Conservation (phyloP, 2,113 vertebrate genomes). For the Lampris incognitus region DNA sequence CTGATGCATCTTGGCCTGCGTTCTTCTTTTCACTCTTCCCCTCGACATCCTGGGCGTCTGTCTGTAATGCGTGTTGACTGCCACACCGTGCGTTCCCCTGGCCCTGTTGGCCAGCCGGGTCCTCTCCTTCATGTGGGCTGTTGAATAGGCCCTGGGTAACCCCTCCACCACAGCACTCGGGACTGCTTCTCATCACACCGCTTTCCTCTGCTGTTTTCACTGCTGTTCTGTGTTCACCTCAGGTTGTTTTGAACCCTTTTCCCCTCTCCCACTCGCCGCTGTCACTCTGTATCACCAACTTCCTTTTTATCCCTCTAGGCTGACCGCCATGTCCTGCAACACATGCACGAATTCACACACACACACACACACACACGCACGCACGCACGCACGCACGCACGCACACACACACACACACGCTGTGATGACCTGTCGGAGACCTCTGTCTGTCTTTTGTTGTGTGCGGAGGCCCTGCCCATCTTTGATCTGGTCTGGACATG, state of each 20-base stretch:
- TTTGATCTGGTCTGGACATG: slow-evolving; percentile 65
- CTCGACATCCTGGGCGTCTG: slow-evolving; percentile 51
- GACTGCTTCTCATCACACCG: not conserved
- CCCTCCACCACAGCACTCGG: not conserved
- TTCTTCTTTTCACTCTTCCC: slow-evolving; percentile 37
- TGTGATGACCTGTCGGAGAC: slow-evolving; percentile 36
- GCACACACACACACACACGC: slow-evolving; percentile 3
- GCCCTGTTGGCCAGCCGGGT: not conserved
- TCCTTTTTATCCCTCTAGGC: not conserved
- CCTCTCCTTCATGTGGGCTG: not conserved
- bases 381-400: slow-evolving; percentile 9
- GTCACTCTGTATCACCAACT: not conserved
- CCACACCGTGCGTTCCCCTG: slow-evolving; percentile 39
- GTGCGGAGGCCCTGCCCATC: slow-evolving; percentile 53
- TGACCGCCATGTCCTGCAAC: slow-evolving; percentile 28
- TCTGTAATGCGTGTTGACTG: slow-evolving; percentile 5
- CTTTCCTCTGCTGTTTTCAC: not conserved
- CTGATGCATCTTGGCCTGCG: slow-evolving; percentile 12
- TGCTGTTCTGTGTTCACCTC: not conserved
- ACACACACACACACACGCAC: slow-evolving; percentile 16
- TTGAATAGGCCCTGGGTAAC: not conserved
- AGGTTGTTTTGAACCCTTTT: not conserved
- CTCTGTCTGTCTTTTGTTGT: slow-evolving; percentile 70
- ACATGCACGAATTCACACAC: slow-evolving; percentile 20
- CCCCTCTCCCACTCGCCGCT: not conserved